Evolutionary conservation across 2,888 invertebrate species (phyloP).

Genomic region (Seira musarum): DNA sequence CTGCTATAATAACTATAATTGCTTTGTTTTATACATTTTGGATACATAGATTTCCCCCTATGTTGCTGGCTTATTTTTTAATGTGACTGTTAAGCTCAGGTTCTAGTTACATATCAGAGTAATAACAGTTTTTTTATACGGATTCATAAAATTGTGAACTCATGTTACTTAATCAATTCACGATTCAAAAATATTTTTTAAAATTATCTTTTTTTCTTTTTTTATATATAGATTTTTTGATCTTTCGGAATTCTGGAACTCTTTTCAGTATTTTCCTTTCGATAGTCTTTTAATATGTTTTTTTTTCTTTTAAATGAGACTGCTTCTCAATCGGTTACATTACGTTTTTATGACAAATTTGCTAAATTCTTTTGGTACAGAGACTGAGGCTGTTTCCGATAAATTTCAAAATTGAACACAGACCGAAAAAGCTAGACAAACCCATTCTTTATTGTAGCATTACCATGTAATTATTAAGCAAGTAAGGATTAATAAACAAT

Average conservation of each 20-base stretch:
- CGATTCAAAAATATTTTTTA: neutral
- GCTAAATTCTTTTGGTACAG: neutral
- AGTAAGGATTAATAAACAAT: too few species aligned
- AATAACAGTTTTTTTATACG: too few species aligned
- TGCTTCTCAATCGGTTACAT: neutral
- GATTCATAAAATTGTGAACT: too few species aligned
- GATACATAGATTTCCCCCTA: neutral
- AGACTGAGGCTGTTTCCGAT: neutral
- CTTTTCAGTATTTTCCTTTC: conserved; percentile 34
- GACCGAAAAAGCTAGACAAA: too few species aligned
- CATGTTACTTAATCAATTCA: neutral
- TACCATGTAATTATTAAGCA: too few species aligned
- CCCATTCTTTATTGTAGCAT: too few species aligned
- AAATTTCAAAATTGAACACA: neutral
- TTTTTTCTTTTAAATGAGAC: neutral
- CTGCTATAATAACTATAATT: too few species aligned
- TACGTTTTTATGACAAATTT: neutral
- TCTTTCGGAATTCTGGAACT: conserved; percentile 38
- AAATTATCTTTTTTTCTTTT: neutral
- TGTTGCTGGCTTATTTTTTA: neutral
- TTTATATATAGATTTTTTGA: conserved; percentile 13
- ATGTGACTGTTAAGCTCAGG: neutral
- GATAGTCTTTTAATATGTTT: neutral
- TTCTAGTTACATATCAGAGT: too few species aligned
- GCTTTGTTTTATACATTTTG: too few species aligned